Base-by-base conservation (phyloP, 2,113 vertebrate species). In the Dicentrarchus labrax region DNA sequence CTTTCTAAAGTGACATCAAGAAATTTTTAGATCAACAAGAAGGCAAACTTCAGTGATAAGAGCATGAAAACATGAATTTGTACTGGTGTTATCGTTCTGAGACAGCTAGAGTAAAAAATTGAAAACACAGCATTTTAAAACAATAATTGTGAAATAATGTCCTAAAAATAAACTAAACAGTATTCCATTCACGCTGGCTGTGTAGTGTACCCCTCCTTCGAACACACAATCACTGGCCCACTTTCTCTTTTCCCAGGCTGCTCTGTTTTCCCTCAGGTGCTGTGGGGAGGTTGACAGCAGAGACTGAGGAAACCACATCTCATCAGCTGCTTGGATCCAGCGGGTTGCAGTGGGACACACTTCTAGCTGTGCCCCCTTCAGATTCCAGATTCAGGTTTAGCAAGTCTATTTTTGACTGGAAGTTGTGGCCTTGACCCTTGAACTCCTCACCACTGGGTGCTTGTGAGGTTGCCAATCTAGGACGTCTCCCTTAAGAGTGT, bases 231-330 rank as follows among this genome's bases (percentile, higher is more conserved):
- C 70, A 19, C 82, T 78, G 70, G 75, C 75, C 73, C 72, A 70
- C 69, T 86, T 82, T 88, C 64, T 57, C 36, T 84, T 83, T 88
- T 88, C 88, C 82, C 89, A 86, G 87, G 84, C 86, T 86, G 86
- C 84, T 88, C 86, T 89, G 84, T 89, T 88, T 91, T 89, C 86
- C 89, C 86, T 88, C 83, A 78, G 89, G 88, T 90, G 69, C 77
- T 85, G 78, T 30, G 70, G 59, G 70, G 72, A 87, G 86, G 78
- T 88, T 51, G 82, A 83, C 84, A 72, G 82, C 68, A 89, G 73
- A 88, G 83, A 75, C 61, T 22, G 73, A 82, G 90, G 81, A 89
- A 93, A 89, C 85, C 91, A 80, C 91, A 93, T 86, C 91, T 92
- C 87, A 67, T 89, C 89, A 86, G 79, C 89, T 80, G 68, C 77